Conservation (phyloP, 2,797 vertebrate genomes). For the Aratinga solstitialis region DNA sequence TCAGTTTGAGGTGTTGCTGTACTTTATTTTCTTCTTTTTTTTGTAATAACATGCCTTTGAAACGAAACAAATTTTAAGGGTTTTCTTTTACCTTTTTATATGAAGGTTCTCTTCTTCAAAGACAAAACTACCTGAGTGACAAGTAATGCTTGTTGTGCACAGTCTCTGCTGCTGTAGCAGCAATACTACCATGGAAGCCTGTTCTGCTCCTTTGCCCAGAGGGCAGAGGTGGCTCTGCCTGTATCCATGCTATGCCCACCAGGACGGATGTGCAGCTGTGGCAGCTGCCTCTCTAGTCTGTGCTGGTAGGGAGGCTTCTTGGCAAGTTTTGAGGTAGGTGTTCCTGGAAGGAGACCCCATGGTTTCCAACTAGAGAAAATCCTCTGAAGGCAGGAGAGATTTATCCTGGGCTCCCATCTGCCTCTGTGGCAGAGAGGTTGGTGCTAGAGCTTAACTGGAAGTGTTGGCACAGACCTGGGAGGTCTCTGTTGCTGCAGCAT, state of each 20-base stretch:
- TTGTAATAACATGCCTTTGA: background rate
- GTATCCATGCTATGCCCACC: accelerated
- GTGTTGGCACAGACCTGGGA: background rate
- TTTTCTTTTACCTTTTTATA: background rate
- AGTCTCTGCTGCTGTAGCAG: background rate
- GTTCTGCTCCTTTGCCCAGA: background rate
- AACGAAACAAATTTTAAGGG: background rate
- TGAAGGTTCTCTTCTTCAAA: background rate
- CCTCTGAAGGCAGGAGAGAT: background rate
- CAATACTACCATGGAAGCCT: background rate
- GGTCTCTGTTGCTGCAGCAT: background rate
- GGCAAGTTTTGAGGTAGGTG: background rate
- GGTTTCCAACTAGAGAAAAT: background rate
- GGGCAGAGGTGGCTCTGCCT: background rate
- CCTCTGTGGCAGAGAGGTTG: background rate
- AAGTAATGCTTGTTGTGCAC: background rate
- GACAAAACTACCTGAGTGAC: background rate
- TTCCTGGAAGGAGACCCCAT: background rate
- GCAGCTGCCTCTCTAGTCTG: background rate
- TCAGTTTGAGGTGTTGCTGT: background rate
- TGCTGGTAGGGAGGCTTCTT: background rate
- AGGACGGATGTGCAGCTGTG: background rate
- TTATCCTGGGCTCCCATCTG: background rate
- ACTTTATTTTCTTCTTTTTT: background rate
- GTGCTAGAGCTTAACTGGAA: background rate